Evolutionary conservation across 1,140 invertebrate species (phyloP).

Genomic region (Asobara japonica): DNA sequence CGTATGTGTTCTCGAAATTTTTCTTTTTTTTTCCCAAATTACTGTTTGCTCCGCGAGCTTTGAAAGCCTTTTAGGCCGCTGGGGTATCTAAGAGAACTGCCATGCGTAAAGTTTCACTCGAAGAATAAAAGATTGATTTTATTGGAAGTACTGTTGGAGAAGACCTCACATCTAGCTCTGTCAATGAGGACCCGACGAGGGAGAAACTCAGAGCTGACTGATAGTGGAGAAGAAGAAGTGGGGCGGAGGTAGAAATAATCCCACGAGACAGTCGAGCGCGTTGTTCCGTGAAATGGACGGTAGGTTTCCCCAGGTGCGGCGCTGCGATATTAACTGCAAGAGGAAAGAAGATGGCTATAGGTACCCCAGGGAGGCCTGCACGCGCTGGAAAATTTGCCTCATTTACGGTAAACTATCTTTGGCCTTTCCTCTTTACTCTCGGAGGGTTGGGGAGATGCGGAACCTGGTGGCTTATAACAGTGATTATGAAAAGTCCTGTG

Average conservation of each 20-base stretch:
- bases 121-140: conserved; percentile 13
- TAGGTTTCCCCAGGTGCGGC: conserved; percentile 47
- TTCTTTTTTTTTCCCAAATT: too few species aligned
- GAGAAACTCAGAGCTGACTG: conserved; percentile 4
- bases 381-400: conserved; percentile 51
- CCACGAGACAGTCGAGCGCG: conserved; percentile 52
- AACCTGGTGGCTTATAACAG: background rate
- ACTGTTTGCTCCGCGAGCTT: too few species aligned
- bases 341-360: conserved; percentile 21
- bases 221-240: conserved; percentile 20
- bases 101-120: too few species aligned
- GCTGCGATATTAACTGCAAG: conserved; percentile 22
- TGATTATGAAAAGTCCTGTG: background rate
- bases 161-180: background rate
- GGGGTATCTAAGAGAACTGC: too few species aligned
- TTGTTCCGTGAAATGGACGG: conserved; percentile 52
- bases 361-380: conserved; percentile 45
- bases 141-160: background rate
- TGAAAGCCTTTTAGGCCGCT: too few species aligned
- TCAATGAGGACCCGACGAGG: conserved; percentile 1
- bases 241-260: conserved; percentile 48
- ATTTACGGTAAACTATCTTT: conserved; percentile 57
- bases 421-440: conserved; percentile 32
- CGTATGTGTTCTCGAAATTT: too few species aligned
- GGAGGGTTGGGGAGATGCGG: background rate